phyloP scores from a whole-genome alignment of 2,888 invertebrate species.

The Linnaemya tessellans region DNA sequence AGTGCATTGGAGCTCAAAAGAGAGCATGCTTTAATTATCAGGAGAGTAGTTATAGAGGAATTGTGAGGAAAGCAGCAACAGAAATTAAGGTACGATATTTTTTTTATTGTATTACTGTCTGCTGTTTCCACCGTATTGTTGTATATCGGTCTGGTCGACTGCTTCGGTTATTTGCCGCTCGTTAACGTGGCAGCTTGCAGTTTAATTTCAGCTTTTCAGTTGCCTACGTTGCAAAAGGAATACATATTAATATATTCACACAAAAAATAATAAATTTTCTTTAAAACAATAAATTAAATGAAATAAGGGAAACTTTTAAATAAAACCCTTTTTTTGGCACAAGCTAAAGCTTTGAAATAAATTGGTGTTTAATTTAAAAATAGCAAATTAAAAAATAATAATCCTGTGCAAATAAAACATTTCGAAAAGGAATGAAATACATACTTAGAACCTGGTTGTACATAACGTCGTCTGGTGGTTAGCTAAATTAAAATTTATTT shows the following conservation, averaged over 20 bases:
- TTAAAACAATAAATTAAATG: constrained; percentile 11
- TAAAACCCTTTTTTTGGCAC: constrained; percentile 4
- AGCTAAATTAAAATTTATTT: constrained; percentile 6
- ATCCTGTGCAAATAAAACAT: constrained; percentile 5
- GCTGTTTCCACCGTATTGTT: constrained; percentile 41
- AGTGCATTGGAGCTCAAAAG: not conserved
- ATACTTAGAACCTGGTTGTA: constrained; percentile 42
- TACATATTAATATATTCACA: not conserved
- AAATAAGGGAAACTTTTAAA: constrained; percentile 13
- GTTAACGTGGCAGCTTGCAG: constrained; percentile 72
- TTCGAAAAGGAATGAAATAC: constrained; percentile 6
- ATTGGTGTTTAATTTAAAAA: constrained; percentile 18
- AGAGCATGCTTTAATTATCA: constrained; percentile 13
- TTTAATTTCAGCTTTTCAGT: constrained; percentile 75
- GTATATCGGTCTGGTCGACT: constrained; percentile 48
- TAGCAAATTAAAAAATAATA: constrained; percentile 11
- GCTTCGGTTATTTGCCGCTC: constrained; percentile 71
- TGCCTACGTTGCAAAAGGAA: constrained; percentile 74
- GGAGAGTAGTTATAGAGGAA: constrained; percentile 48
- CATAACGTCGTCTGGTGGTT: constrained; percentile 43
- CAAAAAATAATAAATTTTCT: not conserved
- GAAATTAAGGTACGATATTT: constrained; percentile 33
- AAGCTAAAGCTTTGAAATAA: constrained; percentile 24
- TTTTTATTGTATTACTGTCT: constrained; percentile 43
- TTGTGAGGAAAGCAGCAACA: constrained; percentile 43